Evolutionary conservation across 2,888 invertebrate species (phyloP).

Genomic region (Sesia apiformis): DNA sequence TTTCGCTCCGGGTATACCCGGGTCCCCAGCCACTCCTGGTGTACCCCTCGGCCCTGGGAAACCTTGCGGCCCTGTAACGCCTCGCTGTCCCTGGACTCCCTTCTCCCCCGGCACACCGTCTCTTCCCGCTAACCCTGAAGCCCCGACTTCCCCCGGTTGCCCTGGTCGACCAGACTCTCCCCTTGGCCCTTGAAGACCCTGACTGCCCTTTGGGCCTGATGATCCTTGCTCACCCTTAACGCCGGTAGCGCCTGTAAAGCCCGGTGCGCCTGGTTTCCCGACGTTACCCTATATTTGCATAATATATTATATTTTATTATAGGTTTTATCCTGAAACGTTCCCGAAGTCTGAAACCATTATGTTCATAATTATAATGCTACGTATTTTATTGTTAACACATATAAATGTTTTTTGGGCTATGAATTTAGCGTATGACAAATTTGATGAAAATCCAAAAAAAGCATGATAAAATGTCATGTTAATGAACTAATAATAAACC

Average conservation of each 20-base stretch:
- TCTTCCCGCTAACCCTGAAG: constrained; percentile 83
- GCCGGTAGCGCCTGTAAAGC: constrained; percentile 88
- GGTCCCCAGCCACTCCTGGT: constrained; percentile 82
- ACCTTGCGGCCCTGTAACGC: constrained; percentile 84
- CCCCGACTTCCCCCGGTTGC: constrained; percentile 83
- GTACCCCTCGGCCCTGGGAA: constrained; percentile 87
- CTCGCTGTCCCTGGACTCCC: constrained; percentile 82
- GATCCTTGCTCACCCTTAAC: constrained; percentile 86
- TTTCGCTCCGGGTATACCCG: constrained; percentile 83
- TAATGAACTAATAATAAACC: too few relatives aligned
- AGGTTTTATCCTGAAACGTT: background rate
- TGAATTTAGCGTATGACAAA: too few relatives aligned
- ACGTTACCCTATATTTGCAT: constrained; percentile 76
- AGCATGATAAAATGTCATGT: too few relatives aligned
- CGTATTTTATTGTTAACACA: too few relatives aligned
- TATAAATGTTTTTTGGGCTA: too few relatives aligned
- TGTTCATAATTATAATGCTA: too few relatives aligned
- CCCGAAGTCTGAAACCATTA: background rate
- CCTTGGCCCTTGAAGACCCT: constrained; percentile 86
- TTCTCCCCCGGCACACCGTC: constrained; percentile 89
- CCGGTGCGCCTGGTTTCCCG: constrained; percentile 89
- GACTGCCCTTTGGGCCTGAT: constrained; percentile 85
- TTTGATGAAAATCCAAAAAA: too few relatives aligned
- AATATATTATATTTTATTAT: background rate
- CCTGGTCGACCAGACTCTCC: constrained; percentile 89